Base-by-base conservation (phyloP, 2,888 invertebrate genomes). In the Diploptera punctata region DNA sequence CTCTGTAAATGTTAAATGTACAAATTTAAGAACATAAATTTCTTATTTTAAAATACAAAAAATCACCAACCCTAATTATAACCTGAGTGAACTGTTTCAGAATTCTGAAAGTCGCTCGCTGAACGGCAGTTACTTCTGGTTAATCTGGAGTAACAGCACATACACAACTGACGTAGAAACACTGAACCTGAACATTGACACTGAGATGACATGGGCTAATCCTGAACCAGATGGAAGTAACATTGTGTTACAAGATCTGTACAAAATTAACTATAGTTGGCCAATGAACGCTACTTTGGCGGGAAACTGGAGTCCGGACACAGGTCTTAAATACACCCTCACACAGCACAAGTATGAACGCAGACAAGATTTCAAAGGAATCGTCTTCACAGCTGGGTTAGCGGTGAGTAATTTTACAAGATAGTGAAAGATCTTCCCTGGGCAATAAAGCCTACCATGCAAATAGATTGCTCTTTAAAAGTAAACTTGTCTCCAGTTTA, bases 71-170 rank as follows among this genome's bases (percentile, higher is more conserved):
- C n/a, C n/a, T n/a, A n/a, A n/a, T n/a, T n/a, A n/a, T n/a, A n/a
- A n/a, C n/a, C n/a, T n/a, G n/a, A n/a, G n/a, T n/a, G n/a, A n/a
- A n/a, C 24, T 3, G 19, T 65, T 65, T 44, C 65, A 70, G 70
- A 70, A 52, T 21, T 70, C 70, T 16, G 62, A 16, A 21, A 26
- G 65, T 13, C 29, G 38, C 1, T 65, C 61, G 18, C 31, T 70
- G 19, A 81, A 81, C 75, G 80, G 79, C 70, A 78, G 80, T 1
- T 80, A 79, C 68, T 78, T 77, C 74, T 81, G 81, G 80, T 47
- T 80, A 49, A 77, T 79, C 19, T 70, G 76, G n/a, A 78, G 78
- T 3, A 71, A 67, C 31, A 47, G 73, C 5, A 57, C 72, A 13
- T 49, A 72, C 16, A 67, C 78, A 9, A 18, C 72, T 3, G 71